Percentiles rank a stretch among this genome's conserved stretches.
These are phyloP conservation scores for Tragelaphus buxtoni DNA, from an alignment of 2,113 vertebrate species.

Conservation along the genomic window DNA sequence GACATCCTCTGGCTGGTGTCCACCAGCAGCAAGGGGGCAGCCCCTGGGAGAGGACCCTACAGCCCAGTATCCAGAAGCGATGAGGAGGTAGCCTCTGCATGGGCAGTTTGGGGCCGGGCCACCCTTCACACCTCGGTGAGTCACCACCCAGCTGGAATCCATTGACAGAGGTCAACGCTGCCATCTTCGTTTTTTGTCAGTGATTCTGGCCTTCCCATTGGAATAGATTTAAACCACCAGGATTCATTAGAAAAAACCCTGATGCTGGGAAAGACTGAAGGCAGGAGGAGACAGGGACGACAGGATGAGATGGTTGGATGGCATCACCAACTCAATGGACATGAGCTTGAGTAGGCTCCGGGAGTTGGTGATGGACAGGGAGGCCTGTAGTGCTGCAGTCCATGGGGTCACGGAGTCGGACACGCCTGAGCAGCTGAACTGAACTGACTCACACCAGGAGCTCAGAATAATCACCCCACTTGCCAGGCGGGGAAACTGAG, in stretches of 20 bases:
- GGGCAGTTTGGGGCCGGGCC: not conserved
- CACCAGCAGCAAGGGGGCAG: not conserved
- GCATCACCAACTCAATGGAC: not conserved
- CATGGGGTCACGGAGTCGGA: not conserved
- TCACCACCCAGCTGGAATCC: not conserved
- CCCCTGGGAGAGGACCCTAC: not conserved
- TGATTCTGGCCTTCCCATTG: not conserved
- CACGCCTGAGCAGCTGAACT: not conserved
- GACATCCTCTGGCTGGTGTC: not conserved
- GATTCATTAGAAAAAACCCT: too few relatives aligned
- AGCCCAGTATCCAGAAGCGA: not conserved
- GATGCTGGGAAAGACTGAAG: too few relatives aligned
- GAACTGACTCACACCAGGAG: not conserved
- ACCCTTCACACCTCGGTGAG: rapidly evolving
- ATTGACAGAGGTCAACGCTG: rapidly evolving
- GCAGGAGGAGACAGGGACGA: too few relatives aligned
- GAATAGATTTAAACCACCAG: not conserved
- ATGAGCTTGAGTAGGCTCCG: not conserved
- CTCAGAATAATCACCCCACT: not conserved
- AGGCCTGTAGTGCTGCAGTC: not conserved
- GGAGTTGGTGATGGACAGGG: not conserved
- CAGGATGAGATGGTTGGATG: not conserved
- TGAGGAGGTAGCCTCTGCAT: not conserved
- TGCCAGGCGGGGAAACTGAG: not conserved
- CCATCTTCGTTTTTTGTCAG: not conserved